A percentile compares a stretch with the other conserved stretches of the same genome.
These are phyloP conservation scores for Ptilorrhoa leucosticta DNA, from an alignment of 2,113 vertebrate species.

Conservation along the genomic window DNA sequence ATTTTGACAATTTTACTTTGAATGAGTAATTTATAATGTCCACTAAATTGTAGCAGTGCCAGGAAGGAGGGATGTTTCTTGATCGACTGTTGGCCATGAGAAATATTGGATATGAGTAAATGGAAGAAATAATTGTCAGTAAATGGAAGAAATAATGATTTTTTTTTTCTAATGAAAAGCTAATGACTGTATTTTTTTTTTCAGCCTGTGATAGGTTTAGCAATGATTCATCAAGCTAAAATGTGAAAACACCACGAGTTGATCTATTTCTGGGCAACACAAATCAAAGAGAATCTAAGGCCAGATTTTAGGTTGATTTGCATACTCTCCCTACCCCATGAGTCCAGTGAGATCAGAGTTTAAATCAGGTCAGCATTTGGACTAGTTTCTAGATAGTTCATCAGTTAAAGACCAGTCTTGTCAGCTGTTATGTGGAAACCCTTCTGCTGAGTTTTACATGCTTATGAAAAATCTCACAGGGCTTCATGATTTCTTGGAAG, in stretches of 20 bases:
- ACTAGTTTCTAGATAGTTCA: not conserved
- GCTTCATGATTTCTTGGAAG: not conserved
- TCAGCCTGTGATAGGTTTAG: not conserved
- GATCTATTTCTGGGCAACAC: not conserved
- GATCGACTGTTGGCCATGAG: not conserved
- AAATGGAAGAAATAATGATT: not conserved
- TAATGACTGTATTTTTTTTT: not conserved
- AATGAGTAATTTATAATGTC: not conserved
- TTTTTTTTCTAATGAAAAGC: not conserved
- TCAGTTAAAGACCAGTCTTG: not conserved
- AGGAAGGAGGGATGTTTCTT: not conserved
- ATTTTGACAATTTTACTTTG: not conserved
- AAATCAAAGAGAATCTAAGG: not conserved
- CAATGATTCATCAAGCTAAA: conserved; percentile 15
- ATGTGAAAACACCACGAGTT: not conserved
- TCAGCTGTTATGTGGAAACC: not conserved
- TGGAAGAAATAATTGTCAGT: not conserved
- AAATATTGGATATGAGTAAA: not conserved
- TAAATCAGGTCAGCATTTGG: conserved; percentile 2
- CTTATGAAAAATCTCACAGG: not conserved
- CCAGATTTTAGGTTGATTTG: not conserved
- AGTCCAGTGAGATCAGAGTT: conserved; percentile 43
- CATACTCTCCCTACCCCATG: not conserved
- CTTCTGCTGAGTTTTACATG: not conserved
- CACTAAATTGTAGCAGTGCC: not conserved